Base-by-base conservation (phyloP, 1,140 invertebrate species). In the Panagrolaimus sp. region DNA sequence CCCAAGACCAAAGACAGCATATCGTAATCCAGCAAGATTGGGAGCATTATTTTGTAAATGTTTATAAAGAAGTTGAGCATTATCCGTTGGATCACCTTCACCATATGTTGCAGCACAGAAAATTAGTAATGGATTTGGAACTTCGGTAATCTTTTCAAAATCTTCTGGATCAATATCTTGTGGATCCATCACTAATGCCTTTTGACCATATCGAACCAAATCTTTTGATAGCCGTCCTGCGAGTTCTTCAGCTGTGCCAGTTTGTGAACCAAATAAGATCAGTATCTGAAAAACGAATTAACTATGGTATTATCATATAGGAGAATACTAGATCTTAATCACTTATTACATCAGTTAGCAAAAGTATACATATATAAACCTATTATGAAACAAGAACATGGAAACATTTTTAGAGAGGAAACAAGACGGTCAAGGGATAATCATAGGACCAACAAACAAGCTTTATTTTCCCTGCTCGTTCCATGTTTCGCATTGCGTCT, bases 21-120 rank as follows among this genome's bases (percentile, higher is more conserved):
- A 99, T 86, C 93, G 95, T 24, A 99, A 85, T 24, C 93, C 94
- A 63, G 87, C 86, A 3, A 99, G 86, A 84, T 97, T 91, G 21
- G 88, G 89, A 73, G 94, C 91, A 43, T 91, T 92, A 82, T 89
- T 90, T 84, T 95, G 91, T n/a, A 99, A 86, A 91, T 92, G 98
- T 78, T 98, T 94, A 82, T 91, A 91, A 79, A 98, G 95, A 78
- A 96, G 94, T 89, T 96, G 95, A 17, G 94, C 92, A 38, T 99
- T 99, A 84, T 99, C 96, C 1, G 96, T 98, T 0, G 96, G 96
- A 86, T 99, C 96, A 28, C 96, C 96, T 86, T 99, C 96, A 52
- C 96, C 96, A 83, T 99, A 99, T 0, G 96, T 99, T 0, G 96
- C 96, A 85, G 99, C 87, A 83, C 93, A 96, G 85, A 99, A 98